Evolutionary conservation across 2,797 vertebrate genomes (phyloP), one percentile per base, ranked within the genome.

Genomic region (Alcedo atthis): DNA sequence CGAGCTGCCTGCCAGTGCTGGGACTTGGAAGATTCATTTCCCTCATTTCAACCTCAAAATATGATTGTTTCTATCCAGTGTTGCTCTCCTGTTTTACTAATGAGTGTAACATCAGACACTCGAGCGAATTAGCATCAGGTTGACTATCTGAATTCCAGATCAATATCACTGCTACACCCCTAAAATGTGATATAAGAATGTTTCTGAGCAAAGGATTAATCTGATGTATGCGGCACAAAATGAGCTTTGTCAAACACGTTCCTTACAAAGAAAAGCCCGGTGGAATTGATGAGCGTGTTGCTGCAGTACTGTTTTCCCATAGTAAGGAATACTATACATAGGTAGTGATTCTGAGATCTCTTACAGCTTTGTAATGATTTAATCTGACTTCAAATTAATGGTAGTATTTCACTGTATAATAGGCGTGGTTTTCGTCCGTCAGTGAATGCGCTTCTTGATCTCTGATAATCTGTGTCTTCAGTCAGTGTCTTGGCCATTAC

Each of bases 51-150:
- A 55, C 71, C 57, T 92, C 81, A 83, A 81, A 89, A 93, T 90
- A 24, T 87, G 90, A 66, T 91, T 88, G 70, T 93, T 95, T 82
- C 86, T 71, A 32, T 37, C 75, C 73, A 85, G 76, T 40, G 42
- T 87, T 81, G n/a, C 92, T 68, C 71, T 87, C 48, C 86, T 78
- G 79, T 87, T 92, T 92, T 92, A 93, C 58, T 73, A 74, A 93
- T 68, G 53, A 86, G 57, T 74, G 8, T 26, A 68, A 84, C 74
- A 61, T 88, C 94, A 89, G 78, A 46, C 30, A 87, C 54, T 90
- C 93, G 67, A 91, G 37, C 15, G 78, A 66, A 32, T 64, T 81
- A 92, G 37, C 62, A 71, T 87, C 69, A 89, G 43, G 17, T 53
- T 75, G 54, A 26, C 49, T 57, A 22, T 58, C 89, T 95, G 76